phyloP scores from a whole-genome alignment of 2,888 invertebrate genomes.

The Apoderus coryli region DNA sequence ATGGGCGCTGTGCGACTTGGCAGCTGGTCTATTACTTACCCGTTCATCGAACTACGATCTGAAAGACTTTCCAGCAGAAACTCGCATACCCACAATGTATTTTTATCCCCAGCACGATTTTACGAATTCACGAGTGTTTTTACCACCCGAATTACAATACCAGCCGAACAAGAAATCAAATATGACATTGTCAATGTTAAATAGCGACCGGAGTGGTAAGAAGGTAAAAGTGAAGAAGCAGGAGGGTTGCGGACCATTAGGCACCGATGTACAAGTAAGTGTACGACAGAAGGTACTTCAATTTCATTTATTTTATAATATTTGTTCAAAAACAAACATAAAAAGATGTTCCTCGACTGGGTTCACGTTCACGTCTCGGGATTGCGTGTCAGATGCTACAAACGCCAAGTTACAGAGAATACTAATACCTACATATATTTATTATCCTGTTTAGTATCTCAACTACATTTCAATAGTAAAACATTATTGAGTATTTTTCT shows the following conservation, averaged over 20 bases:
- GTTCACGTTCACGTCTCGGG: no score
- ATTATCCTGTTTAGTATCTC: no score
- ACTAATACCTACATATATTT: no score
- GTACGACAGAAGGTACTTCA: background rate
- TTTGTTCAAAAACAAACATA: no score
- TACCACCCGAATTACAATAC: slow-evolving; percentile 65
- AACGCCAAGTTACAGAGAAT: no score
- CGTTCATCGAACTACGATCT: slow-evolving; percentile 78
- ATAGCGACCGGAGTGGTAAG: slow-evolving; percentile 32
- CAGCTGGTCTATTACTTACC: slow-evolving; percentile 77
- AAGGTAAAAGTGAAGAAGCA: slow-evolving; percentile 36
- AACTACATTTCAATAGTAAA: no score
- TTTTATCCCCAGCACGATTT: slow-evolving; percentile 64
- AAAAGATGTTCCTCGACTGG: no score
- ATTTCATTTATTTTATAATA: no score
- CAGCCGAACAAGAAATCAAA: slow-evolving; percentile 33
- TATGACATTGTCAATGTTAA: slow-evolving; percentile 32
- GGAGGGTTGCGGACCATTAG: slow-evolving; percentile 41
- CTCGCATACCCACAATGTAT: slow-evolving; percentile 81
- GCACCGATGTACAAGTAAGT: slow-evolving; percentile 43
- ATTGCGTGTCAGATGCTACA: no score
- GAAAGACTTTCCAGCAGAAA: slow-evolving; percentile 77
- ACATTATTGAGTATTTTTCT: no score
- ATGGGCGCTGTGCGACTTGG: slow-evolving; percentile 92
- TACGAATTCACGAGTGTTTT: slow-evolving; percentile 62